Evolutionary conservation across 2,113 vertebrate species (phyloP).

Genomic region (Litocranius walleri): DNA sequence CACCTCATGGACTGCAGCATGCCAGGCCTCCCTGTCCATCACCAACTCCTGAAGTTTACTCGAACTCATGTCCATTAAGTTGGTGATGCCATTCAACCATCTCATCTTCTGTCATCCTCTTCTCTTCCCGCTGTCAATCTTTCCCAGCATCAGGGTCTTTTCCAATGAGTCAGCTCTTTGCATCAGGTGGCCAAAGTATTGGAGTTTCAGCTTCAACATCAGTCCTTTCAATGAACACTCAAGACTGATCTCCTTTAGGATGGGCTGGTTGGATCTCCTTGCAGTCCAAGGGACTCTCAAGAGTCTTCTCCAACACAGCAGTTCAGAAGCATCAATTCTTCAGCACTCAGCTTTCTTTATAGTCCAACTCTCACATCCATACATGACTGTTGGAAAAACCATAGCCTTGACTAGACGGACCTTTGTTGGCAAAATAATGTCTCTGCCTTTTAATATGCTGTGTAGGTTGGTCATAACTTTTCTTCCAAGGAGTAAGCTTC

Average conservation of each 20-base stretch:
- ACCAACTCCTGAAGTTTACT: not conserved
- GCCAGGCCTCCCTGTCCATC: not conserved
- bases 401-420: not conserved
- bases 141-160: not conserved
- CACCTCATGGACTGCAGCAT: not conserved
- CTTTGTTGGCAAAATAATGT: not conserved
- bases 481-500: not conserved
- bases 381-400: rapidly evolving
- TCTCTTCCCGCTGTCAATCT: not conserved
- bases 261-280: not conserved
- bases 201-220: not conserved
- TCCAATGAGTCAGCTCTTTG: not conserved
- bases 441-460: not conserved
- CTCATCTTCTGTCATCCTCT: not conserved
- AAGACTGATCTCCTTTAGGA: not conserved
- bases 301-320: not conserved
- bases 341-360: rapidly evolving
- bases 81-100: not conserved
- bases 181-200: not conserved
- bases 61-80: not conserved
- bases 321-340: not conserved
- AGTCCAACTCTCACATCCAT: not conserved
- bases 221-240: not conserved
- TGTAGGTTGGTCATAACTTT: not conserved
- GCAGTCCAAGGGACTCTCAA: not conserved